Percentiles rank a stretch among this genome's conserved stretches.
Evolutionary conservation across 2,113 vertebrate species (phyloP).

Genomic region (Rhipidura dahli): DNA sequence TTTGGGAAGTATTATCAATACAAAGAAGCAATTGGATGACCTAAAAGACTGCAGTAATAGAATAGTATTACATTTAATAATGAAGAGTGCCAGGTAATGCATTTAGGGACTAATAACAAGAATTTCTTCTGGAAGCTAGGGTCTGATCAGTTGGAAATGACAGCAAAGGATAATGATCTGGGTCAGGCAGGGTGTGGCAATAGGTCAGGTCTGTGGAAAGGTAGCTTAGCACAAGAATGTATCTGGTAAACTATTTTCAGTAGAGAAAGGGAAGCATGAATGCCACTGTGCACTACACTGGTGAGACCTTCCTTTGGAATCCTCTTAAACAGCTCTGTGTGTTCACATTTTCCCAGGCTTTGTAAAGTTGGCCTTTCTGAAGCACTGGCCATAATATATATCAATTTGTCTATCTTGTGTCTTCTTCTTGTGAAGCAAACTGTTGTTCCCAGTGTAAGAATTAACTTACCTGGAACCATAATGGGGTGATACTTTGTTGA

Average conservation of each 20-base stretch:
- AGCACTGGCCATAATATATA: background rate
- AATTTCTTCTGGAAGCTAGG: background rate
- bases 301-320: background rate
- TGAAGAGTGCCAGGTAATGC: background rate
- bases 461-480: background rate
- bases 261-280: background rate
- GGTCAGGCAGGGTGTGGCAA: background rate
- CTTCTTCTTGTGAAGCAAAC: background rate
- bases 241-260: background rate
- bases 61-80: constrained; percentile 2
- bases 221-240: background rate
- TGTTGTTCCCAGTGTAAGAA: background rate
- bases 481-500: background rate
- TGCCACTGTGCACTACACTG: background rate
- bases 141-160: background rate
- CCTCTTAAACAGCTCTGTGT: background rate
- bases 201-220: background rate
- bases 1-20: constrained; percentile 7
- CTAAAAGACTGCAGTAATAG: background rate
- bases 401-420: background rate
- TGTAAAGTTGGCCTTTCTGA: background rate
- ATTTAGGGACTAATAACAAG: background rate
- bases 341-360: background rate
- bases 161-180: background rate
- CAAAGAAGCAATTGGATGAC: constrained; percentile 11